These are phyloP conservation scores for Valencia hispanica DNA, from an alignment of 2,797 vertebrate genomes.

Conservation along the genomic window DNA sequence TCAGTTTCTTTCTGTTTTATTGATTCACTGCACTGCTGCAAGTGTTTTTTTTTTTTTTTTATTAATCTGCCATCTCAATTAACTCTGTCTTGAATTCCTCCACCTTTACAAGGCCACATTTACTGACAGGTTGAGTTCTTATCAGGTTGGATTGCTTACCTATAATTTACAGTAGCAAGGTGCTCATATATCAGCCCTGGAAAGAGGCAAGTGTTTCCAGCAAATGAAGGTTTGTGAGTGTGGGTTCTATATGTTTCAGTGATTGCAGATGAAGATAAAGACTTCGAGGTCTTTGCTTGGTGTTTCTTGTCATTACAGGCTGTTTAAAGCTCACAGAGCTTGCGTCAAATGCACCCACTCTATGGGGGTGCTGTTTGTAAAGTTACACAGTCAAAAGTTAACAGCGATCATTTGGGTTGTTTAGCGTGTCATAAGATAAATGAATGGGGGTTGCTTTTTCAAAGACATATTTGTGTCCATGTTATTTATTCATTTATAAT, in stretches of 20 bases:
- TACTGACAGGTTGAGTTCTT: not conserved
- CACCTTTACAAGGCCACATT: not conserved
- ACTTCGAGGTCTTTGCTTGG: conserved; percentile 8
- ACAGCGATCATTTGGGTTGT: no score
- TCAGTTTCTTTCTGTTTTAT: not conserved
- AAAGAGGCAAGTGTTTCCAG: not conserved
- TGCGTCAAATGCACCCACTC: not conserved
- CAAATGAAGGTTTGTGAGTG: not conserved
- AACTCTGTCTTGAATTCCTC: not conserved
- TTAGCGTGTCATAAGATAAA: no score
- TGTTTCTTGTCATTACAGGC: conserved; percentile 17
- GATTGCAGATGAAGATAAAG: conserved; percentile 9
- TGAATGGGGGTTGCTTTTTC: no score
- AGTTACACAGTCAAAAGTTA: no score
- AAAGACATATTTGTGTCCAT: no score
- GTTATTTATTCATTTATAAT: no score
- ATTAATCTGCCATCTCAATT: not conserved
- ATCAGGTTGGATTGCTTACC: not conserved
- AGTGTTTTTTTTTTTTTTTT: not conserved
- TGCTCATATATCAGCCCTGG: not conserved
- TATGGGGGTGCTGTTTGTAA: no score
- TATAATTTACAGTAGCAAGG: not conserved
- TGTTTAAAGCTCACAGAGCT: conserved; percentile 9
- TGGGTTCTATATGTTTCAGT: not conserved
- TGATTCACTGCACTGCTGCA: not conserved